Conservation (phyloP, 2,888 invertebrate species). For the Drosophila demipolita region DNA sequence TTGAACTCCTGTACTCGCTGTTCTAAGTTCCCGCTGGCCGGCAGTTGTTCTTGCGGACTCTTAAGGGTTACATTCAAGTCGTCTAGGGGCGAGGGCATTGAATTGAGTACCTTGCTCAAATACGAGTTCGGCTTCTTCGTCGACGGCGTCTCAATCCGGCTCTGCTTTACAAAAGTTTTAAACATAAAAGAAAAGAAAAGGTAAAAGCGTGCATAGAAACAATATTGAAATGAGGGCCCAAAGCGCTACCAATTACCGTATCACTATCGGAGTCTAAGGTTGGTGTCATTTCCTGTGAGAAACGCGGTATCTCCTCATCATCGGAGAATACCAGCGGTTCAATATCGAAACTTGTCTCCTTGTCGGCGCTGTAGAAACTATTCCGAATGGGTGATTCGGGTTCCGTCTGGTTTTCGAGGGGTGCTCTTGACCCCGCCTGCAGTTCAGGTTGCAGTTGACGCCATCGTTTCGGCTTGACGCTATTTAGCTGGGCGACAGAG, state of each 20-base stretch:
- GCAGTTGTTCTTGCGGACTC: constrained; percentile 65
- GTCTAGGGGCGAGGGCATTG: constrained; percentile 78
- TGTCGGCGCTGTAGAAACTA: constrained; percentile 88
- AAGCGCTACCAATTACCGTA: constrained; percentile 81
- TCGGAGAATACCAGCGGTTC: constrained; percentile 88
- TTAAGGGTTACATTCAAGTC: constrained; percentile 78
- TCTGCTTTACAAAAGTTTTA: constrained; percentile 61
- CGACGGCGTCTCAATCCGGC: constrained; percentile 84
- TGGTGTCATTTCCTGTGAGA: constrained; percentile 85
- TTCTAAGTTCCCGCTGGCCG: constrained; percentile 69
- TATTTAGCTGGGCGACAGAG: constrained; percentile 13
- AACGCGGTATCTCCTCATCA: constrained; percentile 86
- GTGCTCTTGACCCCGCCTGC: constrained; percentile 57
- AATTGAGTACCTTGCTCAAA: constrained; percentile 74
- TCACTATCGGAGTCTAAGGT: constrained; percentile 85
- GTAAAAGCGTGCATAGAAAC: constrained; percentile 13
- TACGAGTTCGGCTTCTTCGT: constrained; percentile 82
- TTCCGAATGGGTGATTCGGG: constrained; percentile 84
- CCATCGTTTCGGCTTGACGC: constrained; percentile 76
- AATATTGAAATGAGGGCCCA: constrained; percentile 6
- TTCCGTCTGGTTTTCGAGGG: constrained; percentile 69
- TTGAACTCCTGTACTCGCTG: constrained; percentile 84
- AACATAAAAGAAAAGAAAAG: constrained; percentile 6
- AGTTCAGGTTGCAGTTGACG: constrained; percentile 75
- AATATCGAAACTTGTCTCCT: constrained; percentile 86